phyloP scores from a whole-genome alignment of 2,113 vertebrate species.

The Gobio gobio region DNA sequence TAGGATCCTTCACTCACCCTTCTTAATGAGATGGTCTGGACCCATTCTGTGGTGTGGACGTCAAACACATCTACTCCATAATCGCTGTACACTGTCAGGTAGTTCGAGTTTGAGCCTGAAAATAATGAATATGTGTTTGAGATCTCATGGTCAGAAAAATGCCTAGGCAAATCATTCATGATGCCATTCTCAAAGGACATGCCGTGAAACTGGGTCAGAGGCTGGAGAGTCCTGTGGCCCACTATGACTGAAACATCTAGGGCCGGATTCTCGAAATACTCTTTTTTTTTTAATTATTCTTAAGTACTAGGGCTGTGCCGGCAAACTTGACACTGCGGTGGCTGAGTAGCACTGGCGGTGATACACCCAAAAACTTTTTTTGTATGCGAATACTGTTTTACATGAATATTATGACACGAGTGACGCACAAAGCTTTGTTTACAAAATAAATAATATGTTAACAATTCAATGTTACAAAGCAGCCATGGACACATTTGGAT shows the following conservation, averaged over 20 bases:
- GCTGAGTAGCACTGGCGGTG: no score
- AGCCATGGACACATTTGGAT: no score
- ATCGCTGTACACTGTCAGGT: slow-evolving; percentile 93
- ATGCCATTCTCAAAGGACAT: neutral
- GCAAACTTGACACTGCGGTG: no score
- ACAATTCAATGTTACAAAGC: no score
- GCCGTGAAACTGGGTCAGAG: neutral
- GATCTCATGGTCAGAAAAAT: neutral
- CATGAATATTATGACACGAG: no score
- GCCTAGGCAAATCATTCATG: neutral
- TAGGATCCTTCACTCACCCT: slow-evolving; percentile 75
- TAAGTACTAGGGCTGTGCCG: no score
- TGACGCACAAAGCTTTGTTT: no score
- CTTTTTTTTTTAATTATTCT: neutral
- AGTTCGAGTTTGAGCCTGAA: slow-evolving; percentile 87
- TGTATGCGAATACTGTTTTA: no score
- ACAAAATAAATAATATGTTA: no score
- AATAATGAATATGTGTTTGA: slow-evolving; percentile 7
- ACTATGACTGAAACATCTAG: neutral
- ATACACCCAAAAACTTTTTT: no score
- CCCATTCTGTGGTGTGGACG: slow-evolving; percentile 89
- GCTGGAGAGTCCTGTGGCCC: neutral
- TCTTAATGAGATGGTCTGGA: slow-evolving; percentile 92
- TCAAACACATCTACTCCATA: slow-evolving; percentile 96
- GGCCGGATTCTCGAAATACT: neutral